Conservation (phyloP, 2,113 vertebrate species). For the Brachirus orientalis region DNA sequence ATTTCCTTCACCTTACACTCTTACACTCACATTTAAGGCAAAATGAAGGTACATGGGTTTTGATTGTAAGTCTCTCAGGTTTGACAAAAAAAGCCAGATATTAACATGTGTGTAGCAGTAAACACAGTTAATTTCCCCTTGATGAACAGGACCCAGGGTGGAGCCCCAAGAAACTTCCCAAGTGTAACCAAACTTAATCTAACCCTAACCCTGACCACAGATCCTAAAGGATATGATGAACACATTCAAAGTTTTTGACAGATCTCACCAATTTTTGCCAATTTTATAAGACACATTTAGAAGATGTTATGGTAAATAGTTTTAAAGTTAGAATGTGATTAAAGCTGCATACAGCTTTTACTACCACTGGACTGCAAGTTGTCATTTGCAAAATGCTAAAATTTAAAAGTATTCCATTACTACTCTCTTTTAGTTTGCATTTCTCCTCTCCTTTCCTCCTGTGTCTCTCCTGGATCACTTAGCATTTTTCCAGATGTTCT, state of each 20-base stretch:
- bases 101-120: not conserved
- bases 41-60: not conserved
- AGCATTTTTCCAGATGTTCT: conserved; percentile 66
- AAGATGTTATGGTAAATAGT: not conserved
- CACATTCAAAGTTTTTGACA: too few relatives aligned
- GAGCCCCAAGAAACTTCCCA: not conserved
- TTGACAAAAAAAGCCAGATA: not conserved
- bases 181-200: too few relatives aligned
- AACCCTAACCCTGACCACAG: not conserved
- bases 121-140: not conserved
- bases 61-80: not conserved
- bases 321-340: not conserved
- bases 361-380: not conserved
- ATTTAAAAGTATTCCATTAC: conserved; percentile 15
- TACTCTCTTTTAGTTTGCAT: conserved; percentile 15
- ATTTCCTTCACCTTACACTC: too few relatives aligned
- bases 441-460: conserved; percentile 8
- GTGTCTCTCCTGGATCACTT: conserved; percentile 37
- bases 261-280: too few relatives aligned
- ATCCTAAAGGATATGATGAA: too few relatives aligned
- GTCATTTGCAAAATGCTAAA: conserved; percentile 20
- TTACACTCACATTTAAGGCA: not conserved
- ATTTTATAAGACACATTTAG: not conserved
- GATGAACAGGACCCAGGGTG: not conserved
- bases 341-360: not conserved